Percentiles rank a stretch among this genome's conserved stretches.
Conservation (phyloP, 2,888 invertebrate species). For the Mesoligia furuncula region DNA sequence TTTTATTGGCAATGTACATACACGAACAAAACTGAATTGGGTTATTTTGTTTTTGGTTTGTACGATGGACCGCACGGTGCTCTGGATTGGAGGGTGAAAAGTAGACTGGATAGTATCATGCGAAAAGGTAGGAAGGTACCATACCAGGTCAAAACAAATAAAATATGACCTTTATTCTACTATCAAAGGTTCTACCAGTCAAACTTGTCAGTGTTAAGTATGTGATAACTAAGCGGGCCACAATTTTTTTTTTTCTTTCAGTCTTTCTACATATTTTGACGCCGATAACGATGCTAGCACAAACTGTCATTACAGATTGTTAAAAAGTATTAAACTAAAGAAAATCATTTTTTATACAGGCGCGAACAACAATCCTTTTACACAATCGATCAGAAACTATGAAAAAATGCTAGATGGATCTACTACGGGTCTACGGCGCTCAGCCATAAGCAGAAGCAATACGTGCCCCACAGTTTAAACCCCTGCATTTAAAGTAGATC, state of each 20-base stretch:
- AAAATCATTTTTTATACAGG: too few relatives aligned
- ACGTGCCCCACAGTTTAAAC: not conserved
- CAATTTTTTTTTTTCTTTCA: not conserved
- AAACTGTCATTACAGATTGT: not conserved
- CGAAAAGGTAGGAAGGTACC: not conserved
- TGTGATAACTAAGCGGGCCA: too few relatives aligned
- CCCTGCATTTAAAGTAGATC: not conserved
- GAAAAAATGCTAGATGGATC: not conserved
- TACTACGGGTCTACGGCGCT: too few relatives aligned
- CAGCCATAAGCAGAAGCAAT: not conserved
- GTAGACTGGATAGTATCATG: not conserved
- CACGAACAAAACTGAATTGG: slow-evolving; percentile 1
- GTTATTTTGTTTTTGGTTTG: not conserved
- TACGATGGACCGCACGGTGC: not conserved
- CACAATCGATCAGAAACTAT: not conserved
- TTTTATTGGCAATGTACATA: slow-evolving; percentile 7
- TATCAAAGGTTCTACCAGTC: not conserved
- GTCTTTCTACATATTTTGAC: not conserved
- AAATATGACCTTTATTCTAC: not conserved
- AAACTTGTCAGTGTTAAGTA: too few relatives aligned
- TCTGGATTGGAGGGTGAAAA: not conserved
- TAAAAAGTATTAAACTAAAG: not conserved
- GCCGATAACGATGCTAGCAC: too few relatives aligned
- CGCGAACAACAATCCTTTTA: too few relatives aligned
- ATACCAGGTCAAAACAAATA: not conserved